Percentiles rank a stretch among this genome's conserved stretches.
Evolutionary conservation across 1,140 invertebrate genomes (phyloP).

Genomic region (Sarcophaga peregrina): DNA sequence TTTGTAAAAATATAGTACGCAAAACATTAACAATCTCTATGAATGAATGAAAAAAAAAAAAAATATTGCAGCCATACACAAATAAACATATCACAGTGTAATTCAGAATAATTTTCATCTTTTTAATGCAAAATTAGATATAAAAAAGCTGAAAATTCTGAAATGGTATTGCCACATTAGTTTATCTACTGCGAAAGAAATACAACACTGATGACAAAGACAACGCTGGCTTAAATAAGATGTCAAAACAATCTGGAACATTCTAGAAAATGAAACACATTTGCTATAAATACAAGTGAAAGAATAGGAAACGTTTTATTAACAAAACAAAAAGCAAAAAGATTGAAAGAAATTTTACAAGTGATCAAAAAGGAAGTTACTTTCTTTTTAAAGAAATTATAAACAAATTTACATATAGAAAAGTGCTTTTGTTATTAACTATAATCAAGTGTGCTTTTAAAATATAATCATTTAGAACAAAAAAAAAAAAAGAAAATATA

Average conservation of each 20-base stretch:
- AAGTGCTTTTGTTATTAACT: neutral
- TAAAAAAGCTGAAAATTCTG: neutral
- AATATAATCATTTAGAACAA: neutral
- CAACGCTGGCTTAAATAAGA: neutral
- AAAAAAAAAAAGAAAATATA: neutral
- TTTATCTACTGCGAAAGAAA: neutral
- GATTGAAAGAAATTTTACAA: neutral
- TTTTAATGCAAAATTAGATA: neutral
- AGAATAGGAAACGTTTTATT: constrained; percentile 20
- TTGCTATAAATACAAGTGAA: constrained; percentile 44
- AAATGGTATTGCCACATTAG: neutral
- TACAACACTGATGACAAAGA: neutral
- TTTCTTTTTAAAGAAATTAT: neutral
- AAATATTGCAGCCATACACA: neutral
- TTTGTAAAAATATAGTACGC: constrained; percentile 3
- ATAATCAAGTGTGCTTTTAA: neutral
- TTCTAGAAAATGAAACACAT: constrained; percentile 46
- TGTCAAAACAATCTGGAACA: constrained; percentile 45
- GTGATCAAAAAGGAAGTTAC: neutral
- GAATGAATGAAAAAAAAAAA: too few species aligned
- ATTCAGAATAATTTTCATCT: neutral
- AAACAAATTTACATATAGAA: neutral
- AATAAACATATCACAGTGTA: constrained; percentile 4
- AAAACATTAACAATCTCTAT: neutral
- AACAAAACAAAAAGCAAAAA: constrained; percentile 41